Percentiles rank a stretch among this genome's conserved stretches.
Conservation (phyloP, 2,797 vertebrate genomes). For the Argentina silus region DNA sequence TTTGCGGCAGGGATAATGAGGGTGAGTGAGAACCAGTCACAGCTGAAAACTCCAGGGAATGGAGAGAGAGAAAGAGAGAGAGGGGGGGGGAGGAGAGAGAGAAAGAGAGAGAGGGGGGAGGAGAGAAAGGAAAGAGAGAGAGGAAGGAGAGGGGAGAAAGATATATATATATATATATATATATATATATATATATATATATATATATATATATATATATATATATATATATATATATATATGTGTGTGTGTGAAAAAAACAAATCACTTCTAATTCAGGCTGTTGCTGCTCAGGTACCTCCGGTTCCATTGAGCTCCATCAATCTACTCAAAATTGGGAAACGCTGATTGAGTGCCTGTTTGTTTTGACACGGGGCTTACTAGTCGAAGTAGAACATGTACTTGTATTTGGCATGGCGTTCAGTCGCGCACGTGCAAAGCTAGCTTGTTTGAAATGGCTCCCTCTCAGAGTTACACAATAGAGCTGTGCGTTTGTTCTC, state of each 20-base stretch:
- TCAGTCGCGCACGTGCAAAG: background rate
- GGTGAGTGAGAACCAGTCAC: constrained; percentile 22
- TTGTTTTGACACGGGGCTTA: background rate
- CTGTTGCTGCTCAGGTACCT: background rate
- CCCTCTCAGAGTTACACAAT: background rate
- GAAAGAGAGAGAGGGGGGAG: background rate
- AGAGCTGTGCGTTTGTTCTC: background rate
- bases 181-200: no score
- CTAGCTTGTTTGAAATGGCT: background rate
- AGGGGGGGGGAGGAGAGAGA: background rate
- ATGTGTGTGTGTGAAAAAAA: no score
- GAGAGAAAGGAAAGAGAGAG: background rate
- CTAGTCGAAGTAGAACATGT: background rate
- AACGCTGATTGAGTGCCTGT: background rate
- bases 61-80: background rate
- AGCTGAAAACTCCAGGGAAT: background rate
- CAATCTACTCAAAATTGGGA: background rate
- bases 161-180: background rate
- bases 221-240: no score
- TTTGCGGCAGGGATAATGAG: constrained; percentile 22
- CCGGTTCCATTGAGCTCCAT: background rate
- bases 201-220: no score
- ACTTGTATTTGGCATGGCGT: background rate
- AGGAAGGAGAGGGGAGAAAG: background rate
- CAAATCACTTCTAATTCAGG: no score